Percentiles rank a stretch among this genome's conserved stretches.
These are phyloP conservation scores for Oncorhynchus kisutch DNA, from an alignment of 2,113 vertebrate species.

Conservation along the genomic window DNA sequence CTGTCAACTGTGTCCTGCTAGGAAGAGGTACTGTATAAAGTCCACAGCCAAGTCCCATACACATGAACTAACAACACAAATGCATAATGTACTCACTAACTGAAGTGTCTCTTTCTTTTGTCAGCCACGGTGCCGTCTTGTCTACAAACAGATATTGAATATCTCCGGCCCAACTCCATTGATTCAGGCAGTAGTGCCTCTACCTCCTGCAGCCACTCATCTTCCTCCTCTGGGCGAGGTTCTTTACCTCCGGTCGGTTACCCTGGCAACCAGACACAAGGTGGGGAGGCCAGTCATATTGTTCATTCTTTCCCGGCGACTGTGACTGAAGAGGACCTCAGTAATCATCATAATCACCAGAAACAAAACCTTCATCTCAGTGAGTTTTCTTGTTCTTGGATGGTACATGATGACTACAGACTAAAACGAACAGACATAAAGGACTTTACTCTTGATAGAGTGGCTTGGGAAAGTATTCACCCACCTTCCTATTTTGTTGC, in stretches of 20 bases:
- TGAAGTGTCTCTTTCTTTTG: conserved; percentile 47
- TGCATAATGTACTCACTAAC: not conserved
- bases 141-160: conserved; percentile 66
- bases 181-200: conserved; percentile 75
- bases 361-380: conserved; percentile 45
- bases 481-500: no score
- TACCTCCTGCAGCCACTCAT: conserved; percentile 73
- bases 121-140: conserved; percentile 71
- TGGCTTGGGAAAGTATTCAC: no score
- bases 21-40: conserved; percentile 58
- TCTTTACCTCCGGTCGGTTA: conserved; percentile 68
- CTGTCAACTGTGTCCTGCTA: conserved; percentile 56
- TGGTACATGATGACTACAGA: not conserved
- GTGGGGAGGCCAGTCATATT: conserved; percentile 26
- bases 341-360: conserved; percentile 50
- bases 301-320: conserved; percentile 44
- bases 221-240: conserved; percentile 74
- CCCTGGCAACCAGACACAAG: conserved; percentile 38
- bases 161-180: conserved; percentile 67
- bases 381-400: conserved; percentile 37
- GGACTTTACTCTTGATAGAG: not conserved
- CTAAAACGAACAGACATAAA: no score
- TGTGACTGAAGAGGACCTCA: conserved; percentile 64
- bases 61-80: not conserved
- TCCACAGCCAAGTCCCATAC: not conserved